Percentiles rank a stretch among this genome's conserved stretches.
Evolutionary conservation across 2,888 invertebrate species (phyloP).

Genomic region (Lasioglossum lativentre): DNA sequence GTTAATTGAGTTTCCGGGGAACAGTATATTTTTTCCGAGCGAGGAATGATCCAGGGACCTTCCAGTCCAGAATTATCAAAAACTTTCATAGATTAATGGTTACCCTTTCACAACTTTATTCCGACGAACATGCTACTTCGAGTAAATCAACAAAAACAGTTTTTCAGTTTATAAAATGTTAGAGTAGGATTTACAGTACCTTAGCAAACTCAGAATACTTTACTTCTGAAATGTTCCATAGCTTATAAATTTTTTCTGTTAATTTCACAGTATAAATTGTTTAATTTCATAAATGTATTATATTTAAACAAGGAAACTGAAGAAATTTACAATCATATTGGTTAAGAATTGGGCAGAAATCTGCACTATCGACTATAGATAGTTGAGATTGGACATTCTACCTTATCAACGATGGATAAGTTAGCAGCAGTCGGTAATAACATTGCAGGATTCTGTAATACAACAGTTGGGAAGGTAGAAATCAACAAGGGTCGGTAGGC

Average conservation of each 20-base stretch:
- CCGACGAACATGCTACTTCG: background rate
- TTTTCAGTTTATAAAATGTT: background rate
- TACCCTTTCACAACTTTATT: too few species aligned
- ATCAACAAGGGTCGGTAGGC: background rate
- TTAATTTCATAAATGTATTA: background rate
- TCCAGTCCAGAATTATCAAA: background rate
- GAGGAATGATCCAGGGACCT: background rate
- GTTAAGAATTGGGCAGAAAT: background rate
- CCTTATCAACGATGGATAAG: background rate
- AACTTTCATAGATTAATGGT: background rate
- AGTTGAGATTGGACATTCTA: background rate
- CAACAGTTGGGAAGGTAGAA: constrained; percentile 14
- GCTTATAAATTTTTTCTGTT: background rate
- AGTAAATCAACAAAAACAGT: background rate
- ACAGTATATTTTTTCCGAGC: constrained; percentile 26
- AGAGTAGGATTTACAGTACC: background rate
- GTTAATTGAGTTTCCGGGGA: constrained; percentile 64
- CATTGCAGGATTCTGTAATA: constrained; percentile 8
- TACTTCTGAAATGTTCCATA: background rate
- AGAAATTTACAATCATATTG: background rate
- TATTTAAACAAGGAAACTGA: background rate
- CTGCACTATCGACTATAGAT: constrained; percentile 36
- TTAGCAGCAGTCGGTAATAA: constrained; percentile 45
- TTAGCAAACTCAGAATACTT: background rate
- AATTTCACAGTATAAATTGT: background rate